Evolutionary conservation across 2,888 invertebrate genomes (phyloP).

Genomic region (Netelia fuscicornis): DNA sequence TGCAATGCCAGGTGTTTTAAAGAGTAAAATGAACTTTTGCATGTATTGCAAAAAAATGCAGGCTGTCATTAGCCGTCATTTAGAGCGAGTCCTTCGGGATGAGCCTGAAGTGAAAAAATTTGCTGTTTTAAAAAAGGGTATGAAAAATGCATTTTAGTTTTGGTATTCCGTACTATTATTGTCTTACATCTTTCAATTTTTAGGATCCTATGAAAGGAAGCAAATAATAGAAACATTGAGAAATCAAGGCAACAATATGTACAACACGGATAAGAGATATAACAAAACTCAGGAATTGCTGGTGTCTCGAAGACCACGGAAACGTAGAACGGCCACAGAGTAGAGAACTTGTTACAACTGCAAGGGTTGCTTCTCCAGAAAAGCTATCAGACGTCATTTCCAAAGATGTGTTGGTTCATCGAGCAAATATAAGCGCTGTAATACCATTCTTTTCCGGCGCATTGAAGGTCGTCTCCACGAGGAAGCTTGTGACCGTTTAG

Average conservation of each 20-base stretch:
- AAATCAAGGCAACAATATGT: conserved; percentile 35
- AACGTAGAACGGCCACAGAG: conserved; percentile 39
- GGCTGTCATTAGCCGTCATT: conserved; percentile 19
- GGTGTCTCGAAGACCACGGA: conserved; percentile 31
- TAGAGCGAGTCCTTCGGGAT: conserved; percentile 1
- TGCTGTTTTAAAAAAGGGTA: conserved; percentile 18
- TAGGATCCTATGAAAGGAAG: conserved; percentile 19
- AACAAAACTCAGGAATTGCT: conserved; percentile 31
- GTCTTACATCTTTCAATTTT: conserved; percentile 3
- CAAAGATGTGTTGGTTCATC: conserved; percentile 63
- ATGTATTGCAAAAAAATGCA: conserved; percentile 16
- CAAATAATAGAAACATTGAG: conserved; percentile 32
- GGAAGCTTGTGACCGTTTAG: conserved; percentile 54
- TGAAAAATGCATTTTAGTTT: conserved; percentile 1
- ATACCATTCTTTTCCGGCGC: conserved; percentile 64
- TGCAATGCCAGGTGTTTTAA: conserved; percentile 9
- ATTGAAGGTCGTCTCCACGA: conserved; percentile 67
- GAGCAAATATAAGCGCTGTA: conserved; percentile 66
- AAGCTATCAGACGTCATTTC: conserved; percentile 67
- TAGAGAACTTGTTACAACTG: conserved; percentile 70
- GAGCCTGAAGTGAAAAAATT: conserved; percentile 15
- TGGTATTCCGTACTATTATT: neutral
- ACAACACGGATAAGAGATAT: conserved; percentile 15
- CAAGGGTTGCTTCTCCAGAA: conserved; percentile 68
- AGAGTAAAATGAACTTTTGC: conserved; percentile 35